Conservation (phyloP, 2,888 invertebrate genomes). For the Drosophila prostipennis region DNA sequence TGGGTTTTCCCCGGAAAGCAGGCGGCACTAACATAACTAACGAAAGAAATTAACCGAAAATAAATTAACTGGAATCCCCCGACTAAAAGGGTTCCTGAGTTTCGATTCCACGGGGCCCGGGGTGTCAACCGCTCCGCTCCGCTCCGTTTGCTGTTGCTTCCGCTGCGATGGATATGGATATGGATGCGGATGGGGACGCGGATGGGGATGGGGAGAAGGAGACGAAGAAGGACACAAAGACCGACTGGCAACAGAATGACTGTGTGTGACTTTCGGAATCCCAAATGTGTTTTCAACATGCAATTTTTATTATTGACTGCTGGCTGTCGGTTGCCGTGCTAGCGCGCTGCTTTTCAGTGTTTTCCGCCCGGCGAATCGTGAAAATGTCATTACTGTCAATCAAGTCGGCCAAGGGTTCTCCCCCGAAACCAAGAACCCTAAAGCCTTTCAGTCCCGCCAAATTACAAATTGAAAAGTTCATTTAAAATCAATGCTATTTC, state of each 20-base stretch:
- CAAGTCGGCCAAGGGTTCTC: slow-evolving; percentile 59
- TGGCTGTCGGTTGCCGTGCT: slow-evolving; percentile 58
- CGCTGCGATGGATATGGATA: slow-evolving; percentile 38
- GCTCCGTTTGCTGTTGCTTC: slow-evolving; percentile 48
- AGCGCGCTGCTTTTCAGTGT: slow-evolving; percentile 74
- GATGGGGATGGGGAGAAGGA: too few relatives aligned
- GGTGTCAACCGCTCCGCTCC: slow-evolving; percentile 65
- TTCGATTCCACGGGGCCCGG: slow-evolving; percentile 27
- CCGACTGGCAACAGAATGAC: slow-evolving; percentile 45
- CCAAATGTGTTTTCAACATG: slow-evolving; percentile 78
- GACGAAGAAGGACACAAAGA: background rate
- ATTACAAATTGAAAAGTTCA: slow-evolving; percentile 46
- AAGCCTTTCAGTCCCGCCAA: slow-evolving; percentile 50
- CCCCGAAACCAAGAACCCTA: slow-evolving; percentile 62
- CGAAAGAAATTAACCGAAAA: slow-evolving; percentile 77
- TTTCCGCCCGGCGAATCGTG: slow-evolving; percentile 78
- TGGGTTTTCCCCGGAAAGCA: slow-evolving; percentile 44
- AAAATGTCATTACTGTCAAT: slow-evolving; percentile 79
- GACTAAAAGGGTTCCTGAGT: slow-evolving; percentile 64
- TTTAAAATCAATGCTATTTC: slow-evolving; percentile 23
- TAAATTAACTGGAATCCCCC: slow-evolving; percentile 75
- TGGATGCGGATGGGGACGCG: background rate
- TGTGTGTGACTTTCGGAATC: slow-evolving; percentile 73
- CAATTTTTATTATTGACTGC: slow-evolving; percentile 79
- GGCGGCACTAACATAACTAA: slow-evolving; percentile 73